A percentile compares a stretch with the other conserved stretches of the same genome.
phyloP scores from a whole-genome alignment of 1,140 invertebrate species.

The Drosophila repletoides region DNA sequence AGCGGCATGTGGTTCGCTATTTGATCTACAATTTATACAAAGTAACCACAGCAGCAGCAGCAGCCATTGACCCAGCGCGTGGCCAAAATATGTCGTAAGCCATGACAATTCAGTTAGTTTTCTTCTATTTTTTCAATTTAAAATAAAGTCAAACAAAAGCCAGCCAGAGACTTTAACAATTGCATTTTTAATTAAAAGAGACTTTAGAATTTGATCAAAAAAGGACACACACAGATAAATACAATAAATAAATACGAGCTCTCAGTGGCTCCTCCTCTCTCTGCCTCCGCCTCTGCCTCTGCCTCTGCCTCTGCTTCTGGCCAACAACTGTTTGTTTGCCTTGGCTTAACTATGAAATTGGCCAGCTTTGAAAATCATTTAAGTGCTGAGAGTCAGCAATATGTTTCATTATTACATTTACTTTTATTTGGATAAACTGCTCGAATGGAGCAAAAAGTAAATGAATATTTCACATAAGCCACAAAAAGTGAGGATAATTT shows the following conservation, averaged over 20 bases:
- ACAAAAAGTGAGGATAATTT: no score
- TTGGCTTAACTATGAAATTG: conserved; percentile 54
- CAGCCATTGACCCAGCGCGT: conserved; percentile 32
- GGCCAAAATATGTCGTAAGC: conserved; percentile 29
- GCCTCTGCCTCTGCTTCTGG: no score
- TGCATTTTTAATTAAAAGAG: conserved; percentile 70
- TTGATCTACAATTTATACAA: conserved; percentile 56
- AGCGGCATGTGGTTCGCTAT: conserved; percentile 30
- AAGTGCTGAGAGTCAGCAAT: conserved; percentile 21
- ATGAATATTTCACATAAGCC: background rate
- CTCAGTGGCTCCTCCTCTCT: background rate
- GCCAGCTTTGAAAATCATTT: conserved; percentile 42
- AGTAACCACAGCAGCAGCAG: conserved; percentile 45
- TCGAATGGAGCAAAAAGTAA: background rate
- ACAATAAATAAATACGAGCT: conserved; percentile 5
- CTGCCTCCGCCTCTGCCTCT: no score
- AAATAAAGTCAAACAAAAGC: conserved; percentile 8
- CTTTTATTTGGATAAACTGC: background rate
- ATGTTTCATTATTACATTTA: conserved; percentile 8
- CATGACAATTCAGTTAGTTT: background rate
- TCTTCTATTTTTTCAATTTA: background rate
- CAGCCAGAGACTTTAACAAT: conserved; percentile 27
- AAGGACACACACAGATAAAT: conserved; percentile 5
- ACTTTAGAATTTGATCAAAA: conserved; percentile 23
- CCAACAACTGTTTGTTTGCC: conserved; percentile 42